Evolutionary conservation across 2,888 invertebrate species (phyloP).

Genomic region (Xanthorhoe spadicearia): DNA sequence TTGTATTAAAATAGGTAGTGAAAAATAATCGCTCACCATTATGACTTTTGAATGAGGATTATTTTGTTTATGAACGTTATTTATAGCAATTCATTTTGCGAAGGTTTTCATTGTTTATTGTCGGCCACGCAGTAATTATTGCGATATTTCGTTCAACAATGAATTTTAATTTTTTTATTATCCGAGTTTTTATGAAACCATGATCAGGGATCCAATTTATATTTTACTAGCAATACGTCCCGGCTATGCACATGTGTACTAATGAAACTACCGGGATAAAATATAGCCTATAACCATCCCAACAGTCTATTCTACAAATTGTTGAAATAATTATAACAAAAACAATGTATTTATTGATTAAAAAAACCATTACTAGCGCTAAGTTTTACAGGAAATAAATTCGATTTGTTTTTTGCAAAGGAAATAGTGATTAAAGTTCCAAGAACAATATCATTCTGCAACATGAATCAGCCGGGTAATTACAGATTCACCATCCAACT

Average conservation of each 20-base stretch:
- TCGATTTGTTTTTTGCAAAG: slow-evolving; percentile 7
- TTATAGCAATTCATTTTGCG: neutral
- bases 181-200: no score
- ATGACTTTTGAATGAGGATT: neutral
- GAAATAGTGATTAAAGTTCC: slow-evolving; percentile 31
- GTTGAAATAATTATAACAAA: no score
- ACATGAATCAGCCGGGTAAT: slow-evolving; percentile 46
- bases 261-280: no score
- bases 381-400: neutral
- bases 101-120: neutral
- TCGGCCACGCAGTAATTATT: neutral
- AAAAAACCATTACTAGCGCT: no score
- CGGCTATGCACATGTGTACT: no score
- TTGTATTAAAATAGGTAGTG: neutral
- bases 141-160: neutral
- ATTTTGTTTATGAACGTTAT: neutral
- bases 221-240: no score
- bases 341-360: no score
- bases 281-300: no score
- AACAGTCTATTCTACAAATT: no score
- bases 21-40: neutral
- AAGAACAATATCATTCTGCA: slow-evolving; percentile 33
- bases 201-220: no score
- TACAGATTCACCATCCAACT: slow-evolving; percentile 55
- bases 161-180: neutral